phyloP scores from a whole-genome alignment of 2,113 vertebrate genomes.

The Blennius ocellaris region DNA sequence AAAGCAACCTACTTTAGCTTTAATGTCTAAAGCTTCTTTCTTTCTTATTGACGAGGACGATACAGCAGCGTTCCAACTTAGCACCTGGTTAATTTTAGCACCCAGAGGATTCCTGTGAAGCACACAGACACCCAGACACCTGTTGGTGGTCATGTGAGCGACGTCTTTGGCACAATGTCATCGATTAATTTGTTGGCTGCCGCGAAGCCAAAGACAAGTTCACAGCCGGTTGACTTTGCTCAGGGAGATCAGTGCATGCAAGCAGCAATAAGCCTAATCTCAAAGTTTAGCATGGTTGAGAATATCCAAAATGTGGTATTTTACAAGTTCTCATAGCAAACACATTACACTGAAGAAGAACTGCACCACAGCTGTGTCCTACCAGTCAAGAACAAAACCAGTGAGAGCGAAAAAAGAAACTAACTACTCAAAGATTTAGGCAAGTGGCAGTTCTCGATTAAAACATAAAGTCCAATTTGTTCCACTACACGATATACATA shows the following conservation, averaged over 20 bases:
- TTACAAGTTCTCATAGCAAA: neutral
- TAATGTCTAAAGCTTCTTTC: neutral
- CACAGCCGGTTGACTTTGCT: neutral
- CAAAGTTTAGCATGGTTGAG: no score
- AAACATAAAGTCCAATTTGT: neutral
- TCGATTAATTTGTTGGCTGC: slow-evolving; percentile 23
- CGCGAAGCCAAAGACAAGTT: slow-evolving; percentile 7
- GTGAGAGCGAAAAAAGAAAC: neutral
- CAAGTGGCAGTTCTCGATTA: neutral
- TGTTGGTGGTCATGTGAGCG: slow-evolving; percentile 54
- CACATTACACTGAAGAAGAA: neutral
- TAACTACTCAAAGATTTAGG: neutral
- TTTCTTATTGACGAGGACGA: slow-evolving; percentile 45
- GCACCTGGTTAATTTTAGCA: slow-evolving; percentile 75
- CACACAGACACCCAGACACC: slow-evolving; percentile 58
- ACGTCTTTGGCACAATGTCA: slow-evolving; percentile 68
- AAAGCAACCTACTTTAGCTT: no score
- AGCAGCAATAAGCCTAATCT: no score
- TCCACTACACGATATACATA: neutral
- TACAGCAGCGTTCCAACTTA: slow-evolving; percentile 49
- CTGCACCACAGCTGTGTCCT: neutral
- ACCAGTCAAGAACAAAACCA: neutral
- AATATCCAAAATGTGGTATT: neutral
- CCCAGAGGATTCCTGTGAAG: slow-evolving; percentile 30
- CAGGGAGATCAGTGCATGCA: no score